phyloP scores from a whole-genome alignment of 2,888 invertebrate species.

The Hirudinaria manillensis region DNA sequence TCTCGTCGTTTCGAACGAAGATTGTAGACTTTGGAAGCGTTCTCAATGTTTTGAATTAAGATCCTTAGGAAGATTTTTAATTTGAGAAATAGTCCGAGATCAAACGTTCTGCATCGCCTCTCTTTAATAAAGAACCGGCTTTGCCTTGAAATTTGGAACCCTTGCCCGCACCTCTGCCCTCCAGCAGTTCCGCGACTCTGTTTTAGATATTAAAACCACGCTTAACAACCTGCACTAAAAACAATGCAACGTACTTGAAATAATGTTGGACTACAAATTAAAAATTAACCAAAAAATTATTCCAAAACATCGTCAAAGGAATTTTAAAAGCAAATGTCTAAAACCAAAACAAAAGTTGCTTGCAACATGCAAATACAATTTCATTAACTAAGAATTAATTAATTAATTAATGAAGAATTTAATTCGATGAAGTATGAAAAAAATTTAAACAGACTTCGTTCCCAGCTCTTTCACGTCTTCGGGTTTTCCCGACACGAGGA shows the following conservation, averaged over 20 bases:
- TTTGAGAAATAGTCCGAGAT: constrained; percentile 35
- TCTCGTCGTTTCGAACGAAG: too few species aligned
- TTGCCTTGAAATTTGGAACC: constrained; percentile 72
- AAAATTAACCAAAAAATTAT: too few species aligned
- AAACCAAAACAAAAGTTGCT: too few species aligned
- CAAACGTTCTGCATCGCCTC: constrained; percentile 61
- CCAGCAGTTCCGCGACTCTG: constrained; percentile 65
- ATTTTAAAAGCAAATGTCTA: too few species aligned
- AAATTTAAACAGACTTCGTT: constrained; percentile 60
- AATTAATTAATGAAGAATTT: too few species aligned
- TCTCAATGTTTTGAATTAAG: too few species aligned
- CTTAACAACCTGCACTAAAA: not conserved
- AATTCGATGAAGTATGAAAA: not conserved
- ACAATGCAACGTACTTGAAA: not conserved
- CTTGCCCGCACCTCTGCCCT: constrained; percentile 72
- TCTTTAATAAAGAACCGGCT: constrained; percentile 64
- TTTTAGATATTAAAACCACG: constrained; percentile 41
- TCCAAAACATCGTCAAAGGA: too few species aligned
- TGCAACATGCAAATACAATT: too few species aligned
- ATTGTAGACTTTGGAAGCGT: too few species aligned
- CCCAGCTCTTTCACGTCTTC: constrained; percentile 59
- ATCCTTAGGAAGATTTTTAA: not conserved
- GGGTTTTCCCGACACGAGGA: constrained; percentile 58
- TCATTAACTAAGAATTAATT: too few species aligned
- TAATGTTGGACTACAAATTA: not conserved